A percentile compares a stretch with the other conserved stretches of the same genome.
These are phyloP conservation scores for Lagocephalus sceleratus DNA, from an alignment of 2,797 vertebrate species.

Conservation along the genomic window DNA sequence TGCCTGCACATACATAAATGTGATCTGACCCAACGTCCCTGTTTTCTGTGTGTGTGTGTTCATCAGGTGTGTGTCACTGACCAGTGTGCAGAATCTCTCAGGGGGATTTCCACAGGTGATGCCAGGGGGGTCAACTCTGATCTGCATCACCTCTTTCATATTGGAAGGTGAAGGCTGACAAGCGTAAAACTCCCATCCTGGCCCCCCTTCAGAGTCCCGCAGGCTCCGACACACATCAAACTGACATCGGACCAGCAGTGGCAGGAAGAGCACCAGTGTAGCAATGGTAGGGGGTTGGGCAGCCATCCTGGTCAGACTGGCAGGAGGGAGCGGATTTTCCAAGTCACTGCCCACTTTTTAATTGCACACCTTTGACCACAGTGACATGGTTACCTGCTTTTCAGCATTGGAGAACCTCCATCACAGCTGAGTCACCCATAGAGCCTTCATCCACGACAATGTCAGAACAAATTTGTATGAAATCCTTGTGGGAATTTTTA, in stretches of 20 bases:
- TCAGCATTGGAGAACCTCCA: background rate
- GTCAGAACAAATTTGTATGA: too few relatives aligned
- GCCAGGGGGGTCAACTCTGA: constrained; percentile 87
- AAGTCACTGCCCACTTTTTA: constrained; percentile 8
- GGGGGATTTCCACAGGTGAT: constrained; percentile 95
- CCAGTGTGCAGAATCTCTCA: constrained; percentile 92
- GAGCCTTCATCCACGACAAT: background rate
- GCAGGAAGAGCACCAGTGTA: constrained; percentile 61
- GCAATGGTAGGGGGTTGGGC: constrained; percentile 28
- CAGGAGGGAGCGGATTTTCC: constrained; percentile 4
- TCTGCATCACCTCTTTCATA: constrained; percentile 89
- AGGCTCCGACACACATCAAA: constrained; percentile 87
- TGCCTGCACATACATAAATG: background rate
- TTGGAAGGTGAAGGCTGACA: constrained; percentile 86
- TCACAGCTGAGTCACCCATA: background rate
- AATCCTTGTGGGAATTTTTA: too few relatives aligned
- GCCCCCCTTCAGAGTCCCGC: constrained; percentile 82
- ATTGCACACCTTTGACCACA: background rate
- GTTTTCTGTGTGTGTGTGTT: background rate
- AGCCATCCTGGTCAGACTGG: constrained; percentile 6
- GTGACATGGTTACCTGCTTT: constrained; percentile 1
- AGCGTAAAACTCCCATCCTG: constrained; percentile 85
- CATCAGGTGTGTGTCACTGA: constrained; percentile 54
- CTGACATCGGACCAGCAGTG: constrained; percentile 67
- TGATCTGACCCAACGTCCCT: background rate